Base-by-base conservation (phyloP, 2,797 vertebrate species). In the Denticeps clupeoides region DNA sequence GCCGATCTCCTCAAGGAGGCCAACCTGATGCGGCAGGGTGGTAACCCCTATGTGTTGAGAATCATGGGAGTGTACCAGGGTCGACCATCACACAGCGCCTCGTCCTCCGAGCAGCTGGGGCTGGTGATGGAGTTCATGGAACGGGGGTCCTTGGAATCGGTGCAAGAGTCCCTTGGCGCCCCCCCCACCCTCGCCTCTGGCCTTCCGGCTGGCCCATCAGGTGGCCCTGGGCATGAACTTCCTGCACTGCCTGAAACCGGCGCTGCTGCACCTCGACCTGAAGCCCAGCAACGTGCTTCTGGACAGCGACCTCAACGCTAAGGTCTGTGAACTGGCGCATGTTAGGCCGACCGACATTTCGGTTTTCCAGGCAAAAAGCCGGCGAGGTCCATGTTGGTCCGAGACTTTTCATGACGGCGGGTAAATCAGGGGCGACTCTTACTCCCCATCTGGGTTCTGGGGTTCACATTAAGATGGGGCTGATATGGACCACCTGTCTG, bases 91-190 rank as follows among this genome's bases (percentile, higher is more conserved):
- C 11, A 1, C 12, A 1, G 2, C 0, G 13, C n/a, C n/a, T n/a
- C 1, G 1, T 25, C 50, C n/a, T n/a, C n/a, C 1, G 1, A 4
- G 1, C 65, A 63, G 19, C 61, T 74, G 0, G 82, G 83, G 2
- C 68, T 86, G 51, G 78, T 86, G 59, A 84, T 86, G 83, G 79
- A 86, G 68, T 67, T 75, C 55, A 83, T 86, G 81, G 76, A 81
- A 51, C 69, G 59, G 41, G 83, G 83, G 3, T 80, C 79, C 0
- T 51, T 85, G 49, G 58, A 52, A 1, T 45, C 33, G 7, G 51
- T 85, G 21, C 68, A 78, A 75, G 4, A 40, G 0, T 15, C 9
- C 8, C 46, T 80, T 26, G 0, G 9, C 1, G 60, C 24, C 4
- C 42, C 65, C n/a, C 1, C 70, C 60, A 0, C 78, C 73, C 1